These are phyloP conservation scores for Acleris literana DNA, from an alignment of 2,888 invertebrate genomes.

Conservation along the genomic window DNA sequence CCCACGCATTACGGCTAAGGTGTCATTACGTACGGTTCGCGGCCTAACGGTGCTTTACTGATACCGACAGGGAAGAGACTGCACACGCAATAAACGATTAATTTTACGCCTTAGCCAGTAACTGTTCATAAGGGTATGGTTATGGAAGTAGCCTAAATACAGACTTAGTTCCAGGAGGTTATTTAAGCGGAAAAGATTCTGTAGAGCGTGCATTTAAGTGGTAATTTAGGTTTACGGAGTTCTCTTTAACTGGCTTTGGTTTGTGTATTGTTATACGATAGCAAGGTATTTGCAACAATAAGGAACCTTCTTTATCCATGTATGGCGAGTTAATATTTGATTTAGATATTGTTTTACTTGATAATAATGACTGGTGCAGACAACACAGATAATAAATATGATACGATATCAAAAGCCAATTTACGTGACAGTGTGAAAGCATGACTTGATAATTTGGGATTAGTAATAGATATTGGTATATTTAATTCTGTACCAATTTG, in stretches of 20 bases:
- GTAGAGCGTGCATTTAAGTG: too few species aligned
- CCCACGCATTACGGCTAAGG: conserved; percentile 5
- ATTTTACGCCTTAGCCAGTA: conserved; percentile 4
- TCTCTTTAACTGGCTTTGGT: too few species aligned
- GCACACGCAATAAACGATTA: conserved; percentile 13
- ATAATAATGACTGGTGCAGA: neutral
- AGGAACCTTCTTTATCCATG: too few species aligned
- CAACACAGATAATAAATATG: conserved; percentile 9
- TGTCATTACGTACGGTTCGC: conserved; percentile 10
- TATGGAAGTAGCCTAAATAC: conserved; percentile 1
- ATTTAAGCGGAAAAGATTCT: neutral
- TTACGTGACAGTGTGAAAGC: conserved; percentile 17
- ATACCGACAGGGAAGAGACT: conserved; percentile 19
- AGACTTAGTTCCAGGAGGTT: neutral
- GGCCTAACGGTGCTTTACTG: conserved; percentile 18
- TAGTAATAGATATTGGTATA: neutral
- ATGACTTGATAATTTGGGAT: conserved; percentile 5
- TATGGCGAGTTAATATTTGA: too few species aligned
- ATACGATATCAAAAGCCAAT: conserved; percentile 28
- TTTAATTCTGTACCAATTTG: too few species aligned
- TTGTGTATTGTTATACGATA: too few species aligned
- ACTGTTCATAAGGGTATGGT: conserved; percentile 14
- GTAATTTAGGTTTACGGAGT: too few species aligned
- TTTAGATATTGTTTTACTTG: too few species aligned
- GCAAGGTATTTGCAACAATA: too few species aligned